These are phyloP conservation scores for Apodemia mormo DNA, from an alignment of 2,888 invertebrate species.

Conservation along the genomic window DNA sequence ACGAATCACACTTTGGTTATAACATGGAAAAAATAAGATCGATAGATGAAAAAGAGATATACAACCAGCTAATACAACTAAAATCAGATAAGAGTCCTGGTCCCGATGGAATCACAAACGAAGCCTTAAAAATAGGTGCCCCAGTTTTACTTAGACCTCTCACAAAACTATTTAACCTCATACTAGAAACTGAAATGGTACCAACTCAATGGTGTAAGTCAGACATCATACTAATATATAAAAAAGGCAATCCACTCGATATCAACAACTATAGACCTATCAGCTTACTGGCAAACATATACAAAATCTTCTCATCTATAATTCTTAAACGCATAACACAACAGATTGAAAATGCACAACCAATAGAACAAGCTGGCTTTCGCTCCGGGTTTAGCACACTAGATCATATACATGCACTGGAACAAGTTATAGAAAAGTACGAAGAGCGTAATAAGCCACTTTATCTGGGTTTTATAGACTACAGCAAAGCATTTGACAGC, in stretches of 20 bases:
- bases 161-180: conserved; percentile 22
- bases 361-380: too few relatives aligned
- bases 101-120: conserved; percentile 35
- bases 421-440: conserved; percentile 11
- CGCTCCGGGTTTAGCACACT: background rate
- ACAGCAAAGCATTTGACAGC: too few relatives aligned
- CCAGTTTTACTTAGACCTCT: conserved; percentile 27
- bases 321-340: conserved; percentile 12
- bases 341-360: background rate
- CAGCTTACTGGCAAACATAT: conserved; percentile 23
- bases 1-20: too few relatives aligned
- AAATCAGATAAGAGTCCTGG: conserved; percentile 35
- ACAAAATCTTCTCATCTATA: conserved; percentile 25
- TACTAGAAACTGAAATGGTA: background rate
- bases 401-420: conserved; percentile 4
- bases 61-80: conserved; percentile 28
- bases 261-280: too few relatives aligned
- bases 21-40: background rate
- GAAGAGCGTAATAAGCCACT: background rate
- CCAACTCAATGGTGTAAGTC: conserved; percentile 21
- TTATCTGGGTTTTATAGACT: too few relatives aligned
- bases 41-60: conserved; percentile 25
- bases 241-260: conserved; percentile 28
- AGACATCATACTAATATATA: conserved; percentile 21
- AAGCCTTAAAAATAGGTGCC: conserved; percentile 33